Conservation (phyloP, 2,113 vertebrate genomes). For the Struthio camelus region DNA sequence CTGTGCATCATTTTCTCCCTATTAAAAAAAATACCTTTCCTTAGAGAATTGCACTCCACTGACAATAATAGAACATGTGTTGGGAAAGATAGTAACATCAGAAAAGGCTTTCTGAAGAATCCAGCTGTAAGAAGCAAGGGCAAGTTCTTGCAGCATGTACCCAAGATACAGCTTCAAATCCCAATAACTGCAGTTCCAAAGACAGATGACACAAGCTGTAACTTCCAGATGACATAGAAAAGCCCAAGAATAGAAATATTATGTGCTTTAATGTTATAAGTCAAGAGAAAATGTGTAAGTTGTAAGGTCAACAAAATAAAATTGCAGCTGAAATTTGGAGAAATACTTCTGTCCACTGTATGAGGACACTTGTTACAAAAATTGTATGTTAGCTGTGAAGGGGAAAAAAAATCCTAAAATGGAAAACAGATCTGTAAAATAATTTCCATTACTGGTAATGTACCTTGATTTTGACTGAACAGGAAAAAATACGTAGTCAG, state of each 20-base stretch:
- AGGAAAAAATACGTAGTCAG: background rate
- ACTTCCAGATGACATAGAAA: background rate
- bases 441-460: background rate
- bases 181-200: background rate
- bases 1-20: fast-evolving
- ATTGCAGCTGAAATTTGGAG: background rate
- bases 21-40: background rate
- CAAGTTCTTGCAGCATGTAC: background rate
- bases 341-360: background rate
- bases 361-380: background rate
- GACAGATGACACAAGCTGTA: background rate
- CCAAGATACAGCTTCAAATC: background rate
- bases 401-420: background rate
- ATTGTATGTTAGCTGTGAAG: background rate
- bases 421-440: background rate
- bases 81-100: background rate
- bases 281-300: background rate
- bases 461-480: background rate
- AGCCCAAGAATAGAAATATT: background rate
- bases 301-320: background rate
- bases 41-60: background rate
- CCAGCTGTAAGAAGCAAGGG: background rate
- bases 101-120: background rate
- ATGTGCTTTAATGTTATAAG: background rate
- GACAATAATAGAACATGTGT: background rate